Base-by-base conservation (phyloP, 2,888 invertebrate genomes). In the Monoplex corrugatus region DNA sequence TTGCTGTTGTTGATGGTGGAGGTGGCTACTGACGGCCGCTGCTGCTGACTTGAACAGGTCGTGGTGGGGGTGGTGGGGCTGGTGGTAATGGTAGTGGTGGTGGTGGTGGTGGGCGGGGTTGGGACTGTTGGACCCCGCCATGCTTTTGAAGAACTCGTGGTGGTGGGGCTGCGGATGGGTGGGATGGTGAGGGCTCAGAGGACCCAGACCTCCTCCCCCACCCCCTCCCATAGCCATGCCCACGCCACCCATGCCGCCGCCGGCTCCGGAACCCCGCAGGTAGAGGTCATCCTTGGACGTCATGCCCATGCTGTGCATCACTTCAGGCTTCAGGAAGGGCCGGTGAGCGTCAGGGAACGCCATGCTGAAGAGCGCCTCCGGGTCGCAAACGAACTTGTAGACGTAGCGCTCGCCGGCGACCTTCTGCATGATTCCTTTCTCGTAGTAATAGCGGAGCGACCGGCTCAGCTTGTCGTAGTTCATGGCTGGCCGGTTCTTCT, bases 361-460 rank as follows among this genome's bases (percentile, higher is more conserved):
- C 94, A 96, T 95, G 16, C 96, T 94, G 92, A 96, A 95, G 38
- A 96, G 93, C 5, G 96, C 95, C 75, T 96, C 96, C 5, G 99
- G 99, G 96, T 99, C 98, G 96, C 99, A 99, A 0, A 99, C 98
- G 96, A 99, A 99, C 95, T 98, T 98, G 97, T 99, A 99, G 23
- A 99, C 99, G 96, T 99, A 99, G 94, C 99, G 97, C 95, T 99
- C 99, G 0, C 99, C 98, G 0, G 96, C 95, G 0, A 99, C 99
- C 96, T 99, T 99, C 96, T 99, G 99, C 98, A 99, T 99, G 94
- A 99, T 99, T n/a, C 99, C 99, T 96, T 99, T 99, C 96, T 99
- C 99, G 96, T 99, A 99, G 95, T 99, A 99, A 95, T 99, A 99
- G n/a, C 99, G 97, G 75, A 99, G 97, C 0, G 99, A 99, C 13